A percentile compares a stretch with the other conserved stretches of the same genome.
These are phyloP conservation scores for Emydura subglobosa DNA, from an alignment of 2,113 vertebrate genomes.

Conservation along the genomic window DNA sequence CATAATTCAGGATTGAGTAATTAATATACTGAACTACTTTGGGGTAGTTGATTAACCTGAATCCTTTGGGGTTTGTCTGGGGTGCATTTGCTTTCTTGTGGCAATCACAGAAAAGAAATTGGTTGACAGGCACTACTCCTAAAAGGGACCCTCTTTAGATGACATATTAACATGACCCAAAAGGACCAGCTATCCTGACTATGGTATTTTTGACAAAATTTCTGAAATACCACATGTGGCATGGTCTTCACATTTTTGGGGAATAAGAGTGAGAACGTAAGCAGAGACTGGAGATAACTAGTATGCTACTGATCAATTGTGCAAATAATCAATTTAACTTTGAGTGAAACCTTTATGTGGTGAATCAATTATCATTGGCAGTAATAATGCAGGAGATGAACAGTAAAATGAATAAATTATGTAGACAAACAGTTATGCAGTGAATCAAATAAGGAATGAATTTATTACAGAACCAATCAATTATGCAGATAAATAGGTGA, in stretches of 20 bases:
- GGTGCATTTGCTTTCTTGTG: neutral
- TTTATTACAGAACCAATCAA: neutral
- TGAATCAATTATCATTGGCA: neutral
- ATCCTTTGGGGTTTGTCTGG: neutral
- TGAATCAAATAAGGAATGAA: neutral
- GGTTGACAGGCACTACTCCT: neutral
- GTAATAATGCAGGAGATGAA: neutral
- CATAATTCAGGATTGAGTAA: neutral
- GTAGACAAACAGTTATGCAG: rapidly evolving
- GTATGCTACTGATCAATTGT: neutral
- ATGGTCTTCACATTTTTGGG: neutral
- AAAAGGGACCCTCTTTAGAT: neutral
- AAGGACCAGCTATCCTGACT: neutral
- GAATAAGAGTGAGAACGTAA: neutral
- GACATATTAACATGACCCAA: neutral
- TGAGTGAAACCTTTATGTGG: neutral
- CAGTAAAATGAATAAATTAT: neutral
- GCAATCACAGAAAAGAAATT: neutral
- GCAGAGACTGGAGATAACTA: neutral
- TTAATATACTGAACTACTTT: neutral
- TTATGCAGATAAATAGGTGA: neutral
- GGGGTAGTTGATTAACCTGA: neutral
- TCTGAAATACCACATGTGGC: neutral
- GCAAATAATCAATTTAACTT: neutral
- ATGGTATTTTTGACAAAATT: neutral